Conservation (phyloP, 2,113 vertebrate genomes). For the Aegotheles bennettii region DNA sequence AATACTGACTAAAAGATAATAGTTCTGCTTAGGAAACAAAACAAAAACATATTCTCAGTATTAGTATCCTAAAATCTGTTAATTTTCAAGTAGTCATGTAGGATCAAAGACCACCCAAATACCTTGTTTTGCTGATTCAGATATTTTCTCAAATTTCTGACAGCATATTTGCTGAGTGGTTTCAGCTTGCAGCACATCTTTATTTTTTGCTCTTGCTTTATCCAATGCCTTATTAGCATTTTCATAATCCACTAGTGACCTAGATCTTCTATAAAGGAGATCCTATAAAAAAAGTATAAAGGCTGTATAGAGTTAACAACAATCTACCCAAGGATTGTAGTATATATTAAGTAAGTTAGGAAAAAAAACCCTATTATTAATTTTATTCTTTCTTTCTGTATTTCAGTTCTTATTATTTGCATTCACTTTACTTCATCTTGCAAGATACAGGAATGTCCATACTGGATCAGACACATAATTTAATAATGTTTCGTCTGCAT, state of each 20-base stretch:
- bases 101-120: not conserved
- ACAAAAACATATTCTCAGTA: not conserved
- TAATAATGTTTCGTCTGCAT: not conserved
- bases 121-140: constrained; percentile 98
- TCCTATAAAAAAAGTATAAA: constrained; percentile 76
- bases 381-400: not conserved
- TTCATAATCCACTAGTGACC: constrained; percentile 96
- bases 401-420: not conserved
- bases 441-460: not conserved
- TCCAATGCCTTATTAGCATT: constrained; percentile 98
- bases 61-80: not conserved
- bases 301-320: not conserved
- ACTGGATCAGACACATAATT: not conserved
- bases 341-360: not conserved
- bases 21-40: not conserved
- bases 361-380: not conserved
- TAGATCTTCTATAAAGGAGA: constrained; percentile 92
- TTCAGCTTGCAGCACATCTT: constrained; percentile 96
- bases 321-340: not conserved
- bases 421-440: not conserved
- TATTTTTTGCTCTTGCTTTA: constrained; percentile 96
- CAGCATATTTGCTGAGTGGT: constrained; percentile 95
- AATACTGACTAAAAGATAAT: not conserved
- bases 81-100: not conserved
- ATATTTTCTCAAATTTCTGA: constrained; percentile 99